Base-by-base conservation (phyloP, 2,888 invertebrate species). In the Junonia oenone region DNA sequence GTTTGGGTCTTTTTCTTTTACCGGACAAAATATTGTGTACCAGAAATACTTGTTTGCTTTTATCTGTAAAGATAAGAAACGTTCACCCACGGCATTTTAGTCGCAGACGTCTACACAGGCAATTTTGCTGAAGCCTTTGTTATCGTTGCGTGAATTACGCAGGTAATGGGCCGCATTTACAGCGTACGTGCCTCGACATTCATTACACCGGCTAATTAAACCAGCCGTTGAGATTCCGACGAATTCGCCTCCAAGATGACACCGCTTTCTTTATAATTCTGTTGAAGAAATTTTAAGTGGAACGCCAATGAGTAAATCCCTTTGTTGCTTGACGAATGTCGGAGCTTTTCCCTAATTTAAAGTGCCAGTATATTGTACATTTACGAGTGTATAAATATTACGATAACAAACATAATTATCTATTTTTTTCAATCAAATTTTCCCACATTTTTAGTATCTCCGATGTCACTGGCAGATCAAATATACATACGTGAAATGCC, bases 191-290 rank as follows among this genome's bases (percentile, higher is more conserved):
- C 78, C 81, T 71, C 75, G 78, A 85, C 84, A 87, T 87, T 87
- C 81, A 87, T 87, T 87, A 86, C 76, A 76, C 72, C 71, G 78
- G 76, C 85, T 87, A 87, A 87, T 87, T 87, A 86, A 82, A 85
- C 80, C 78, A 71, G 72, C 72, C 75, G 75, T 62, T 58, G 66
- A 63, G 66, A 67, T 67, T 66, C 65, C 61, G 54, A 63, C 65
- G 62, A 66, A 66, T 66, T 62, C 51, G 46, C 55, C 55, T 61
- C 49, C 29, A 48, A 57, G 57, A 59, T 53, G 60, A 61, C 64
- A 58, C 61, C 60, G 45, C 56, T 59, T 61, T 64, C 64, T 64
- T 63, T 63, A 60, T 62, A 65, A 62, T 67, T 64, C 59, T 65
- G 62, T 49, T 48, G 51, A 46, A 58, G 53, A 63, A 59, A 59